Evolutionary conservation across 2,888 invertebrate genomes (phyloP).

Genomic region (Lepidonotus clava): DNA sequence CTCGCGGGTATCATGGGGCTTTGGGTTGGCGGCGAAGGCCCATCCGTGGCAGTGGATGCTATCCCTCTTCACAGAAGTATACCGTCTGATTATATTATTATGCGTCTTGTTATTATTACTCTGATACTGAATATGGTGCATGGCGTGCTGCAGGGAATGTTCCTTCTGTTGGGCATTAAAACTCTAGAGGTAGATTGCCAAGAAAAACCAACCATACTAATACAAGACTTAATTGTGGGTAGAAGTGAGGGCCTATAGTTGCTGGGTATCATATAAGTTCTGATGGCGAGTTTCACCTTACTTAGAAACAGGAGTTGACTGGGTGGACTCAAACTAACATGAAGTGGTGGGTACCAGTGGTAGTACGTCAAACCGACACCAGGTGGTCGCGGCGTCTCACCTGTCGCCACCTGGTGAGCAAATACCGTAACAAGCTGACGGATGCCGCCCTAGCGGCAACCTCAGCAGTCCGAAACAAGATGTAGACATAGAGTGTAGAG

Average conservation of each 20-base stretch:
- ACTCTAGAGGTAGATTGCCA: not conserved
- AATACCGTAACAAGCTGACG: not conserved
- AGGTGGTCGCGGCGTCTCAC: not conserved
- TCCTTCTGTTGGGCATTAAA: not conserved
- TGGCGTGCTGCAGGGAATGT: not conserved
- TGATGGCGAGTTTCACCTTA: too few relatives aligned
- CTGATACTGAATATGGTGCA: not conserved
- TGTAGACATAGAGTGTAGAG: not conserved
- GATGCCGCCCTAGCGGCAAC: not conserved
- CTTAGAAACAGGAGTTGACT: too few relatives aligned
- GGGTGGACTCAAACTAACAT: too few relatives aligned
- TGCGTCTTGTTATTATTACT: not conserved
- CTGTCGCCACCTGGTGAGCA: not conserved
- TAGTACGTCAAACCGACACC: not conserved
- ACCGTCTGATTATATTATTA: too few relatives aligned
- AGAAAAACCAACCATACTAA: not conserved
- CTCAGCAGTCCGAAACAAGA: conserved; percentile 19
- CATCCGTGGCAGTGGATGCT: too few relatives aligned
- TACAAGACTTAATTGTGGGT: not conserved
- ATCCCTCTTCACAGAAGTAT: too few relatives aligned
- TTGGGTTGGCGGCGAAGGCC: too few relatives aligned
- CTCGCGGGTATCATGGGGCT: too few relatives aligned
- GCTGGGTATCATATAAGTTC: not conserved
- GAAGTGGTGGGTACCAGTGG: too few relatives aligned
- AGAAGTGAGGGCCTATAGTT: not conserved